Percentiles rank a stretch among this genome's conserved stretches.
Evolutionary conservation across 2,888 invertebrate genomes (phyloP).

Genomic region (Oxystoma pomonae): DNA sequence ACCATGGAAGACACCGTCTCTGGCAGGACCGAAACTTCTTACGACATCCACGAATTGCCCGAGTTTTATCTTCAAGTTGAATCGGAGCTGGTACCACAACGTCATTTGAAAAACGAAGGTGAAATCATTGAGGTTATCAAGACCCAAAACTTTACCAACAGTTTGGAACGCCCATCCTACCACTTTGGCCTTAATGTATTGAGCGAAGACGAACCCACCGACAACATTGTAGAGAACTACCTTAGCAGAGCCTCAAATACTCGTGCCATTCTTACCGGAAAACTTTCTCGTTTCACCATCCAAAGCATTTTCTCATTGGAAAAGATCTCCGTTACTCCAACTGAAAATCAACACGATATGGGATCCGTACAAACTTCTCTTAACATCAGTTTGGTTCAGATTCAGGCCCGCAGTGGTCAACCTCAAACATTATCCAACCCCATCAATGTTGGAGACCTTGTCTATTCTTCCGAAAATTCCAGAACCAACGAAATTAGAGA

Average conservation of each 20-base stretch:
- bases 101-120: conserved; percentile 48
- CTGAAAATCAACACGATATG: conserved; percentile 55
- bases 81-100: conserved; percentile 53
- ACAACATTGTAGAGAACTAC: conserved; percentile 42
- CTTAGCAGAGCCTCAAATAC: conserved; percentile 55
- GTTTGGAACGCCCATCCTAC: conserved; percentile 59
- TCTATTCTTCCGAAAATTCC: conserved; percentile 49
- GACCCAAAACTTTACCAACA: conserved; percentile 59
- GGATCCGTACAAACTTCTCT: conserved; percentile 54
- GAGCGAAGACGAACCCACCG: conserved; percentile 35
- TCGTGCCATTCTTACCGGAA: conserved; percentile 54
- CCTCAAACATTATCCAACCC: conserved; percentile 44
- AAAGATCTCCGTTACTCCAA: conserved; percentile 57
- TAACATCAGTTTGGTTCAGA: conserved; percentile 48
- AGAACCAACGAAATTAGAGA: neutral
- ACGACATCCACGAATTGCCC: conserved; percentile 60
- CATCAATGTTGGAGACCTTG: conserved; percentile 51
- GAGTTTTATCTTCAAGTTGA: conserved; percentile 53
- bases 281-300: conserved; percentile 55
- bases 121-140: conserved; percentile 60
- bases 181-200: conserved; percentile 59
- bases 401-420: conserved; percentile 44
- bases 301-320: conserved; percentile 62
- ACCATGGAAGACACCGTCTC: conserved; percentile 69
- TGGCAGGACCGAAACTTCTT: conserved; percentile 68